Evolutionary conservation across 2,888 invertebrate species (phyloP), one percentile per base, ranked within the genome.

Genomic region (Seira ritae): DNA sequence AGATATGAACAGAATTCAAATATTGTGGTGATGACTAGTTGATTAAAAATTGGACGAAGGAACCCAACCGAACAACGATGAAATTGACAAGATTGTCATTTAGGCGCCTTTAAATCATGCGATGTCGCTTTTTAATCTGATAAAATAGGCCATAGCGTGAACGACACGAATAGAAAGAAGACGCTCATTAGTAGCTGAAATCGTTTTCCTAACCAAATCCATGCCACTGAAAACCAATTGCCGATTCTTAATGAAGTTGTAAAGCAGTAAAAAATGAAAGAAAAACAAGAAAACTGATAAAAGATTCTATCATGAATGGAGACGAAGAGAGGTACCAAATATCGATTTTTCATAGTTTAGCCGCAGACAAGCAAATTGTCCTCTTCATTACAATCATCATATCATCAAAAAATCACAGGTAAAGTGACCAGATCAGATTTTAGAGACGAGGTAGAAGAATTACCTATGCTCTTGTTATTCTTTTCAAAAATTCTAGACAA

Each of bases 221-320:
- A n/a, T n/a, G n/a, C n/a, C 31, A 31, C 55, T 55, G 55, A 55
- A 55, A 55, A 55, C 55, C 55, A 55, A 55, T 55, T 55, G n/a
- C n/a, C 15, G 55, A 55, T 55, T 55, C 55, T 55, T 55, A 55
- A 55, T 55, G 55, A 55, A 55, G 55, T 55, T 55, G 55, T 55
- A 55, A 55, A 55, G 55, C 12, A 55, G 55, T 12, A 12, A 31
- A 55, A 55, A 55, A 55, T 55, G 55, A 55, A 17, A 55, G 15
- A 55, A 55, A 12, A n/a, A 55, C 31, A 31, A 31, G 31, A 55
- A 55, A 55, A 55, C 12, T 55, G 55, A 12, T 17, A 55, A 55
- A 1, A n/a, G 55, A 55, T 55, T 55, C n/a, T 3, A 55, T 55
- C 55, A n/a, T 12, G 55, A 55, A 55, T 3, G 15, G 1, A 17